Evolutionary conservation across 2,888 invertebrate species (phyloP).

Genomic region (Sesia bembeciformis): DNA sequence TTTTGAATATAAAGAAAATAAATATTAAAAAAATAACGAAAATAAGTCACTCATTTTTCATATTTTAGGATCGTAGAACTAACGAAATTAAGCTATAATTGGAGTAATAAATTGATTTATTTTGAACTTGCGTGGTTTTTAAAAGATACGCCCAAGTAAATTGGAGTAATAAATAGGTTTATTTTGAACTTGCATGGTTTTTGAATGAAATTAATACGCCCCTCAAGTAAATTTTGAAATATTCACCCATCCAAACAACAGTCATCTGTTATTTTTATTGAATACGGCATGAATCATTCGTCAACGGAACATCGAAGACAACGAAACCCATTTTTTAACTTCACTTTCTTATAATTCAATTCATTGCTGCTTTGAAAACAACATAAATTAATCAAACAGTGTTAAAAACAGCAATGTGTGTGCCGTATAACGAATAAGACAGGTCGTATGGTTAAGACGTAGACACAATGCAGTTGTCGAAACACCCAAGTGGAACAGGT

Average conservation of each 20-base stretch:
- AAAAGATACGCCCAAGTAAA: neutral
- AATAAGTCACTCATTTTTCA: too few relatives aligned
- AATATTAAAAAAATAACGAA: too few relatives aligned
- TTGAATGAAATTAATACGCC: neutral
- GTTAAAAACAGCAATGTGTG: constrained; percentile 1
- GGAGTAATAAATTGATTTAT: too few relatives aligned
- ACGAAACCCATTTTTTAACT: neutral
- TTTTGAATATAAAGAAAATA: too few relatives aligned
- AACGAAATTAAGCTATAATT: too few relatives aligned
- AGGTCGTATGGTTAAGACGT: neutral
- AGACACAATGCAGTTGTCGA: constrained; percentile 5
- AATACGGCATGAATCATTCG: neutral
- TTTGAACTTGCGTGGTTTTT: too few relatives aligned
- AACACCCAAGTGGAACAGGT: constrained; percentile 18
- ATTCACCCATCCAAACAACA: constrained; percentile 2
- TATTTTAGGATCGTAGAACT: too few relatives aligned
- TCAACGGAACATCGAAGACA: neutral
- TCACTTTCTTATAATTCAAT: neutral
- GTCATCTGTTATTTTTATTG: constrained; percentile 1
- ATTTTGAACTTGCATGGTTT: too few relatives aligned
- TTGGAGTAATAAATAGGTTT: neutral
- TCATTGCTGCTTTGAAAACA: neutral
- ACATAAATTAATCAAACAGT: neutral
- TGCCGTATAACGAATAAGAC: neutral
- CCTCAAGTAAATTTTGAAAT: constrained; percentile 4